Evolutionary conservation across 2,888 invertebrate genomes (phyloP).

Genomic region (Oxyteleia sp.): DNA sequence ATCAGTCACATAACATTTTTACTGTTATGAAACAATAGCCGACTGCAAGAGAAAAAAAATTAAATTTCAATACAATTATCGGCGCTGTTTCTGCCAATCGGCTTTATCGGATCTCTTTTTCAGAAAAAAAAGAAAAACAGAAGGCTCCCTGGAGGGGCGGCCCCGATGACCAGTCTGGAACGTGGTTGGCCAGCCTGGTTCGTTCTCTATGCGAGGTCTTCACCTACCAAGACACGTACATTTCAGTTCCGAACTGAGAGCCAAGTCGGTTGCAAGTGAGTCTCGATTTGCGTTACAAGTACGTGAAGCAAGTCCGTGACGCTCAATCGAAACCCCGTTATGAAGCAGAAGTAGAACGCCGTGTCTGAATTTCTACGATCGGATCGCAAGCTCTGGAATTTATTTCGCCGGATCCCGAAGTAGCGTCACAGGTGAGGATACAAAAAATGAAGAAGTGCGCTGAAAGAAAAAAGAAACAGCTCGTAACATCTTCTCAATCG

Average conservation of each 20-base stretch:
- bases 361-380: background rate
- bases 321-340: constrained; percentile 36
- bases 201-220: constrained; percentile 54
- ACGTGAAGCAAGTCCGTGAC: constrained; percentile 56
- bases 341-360: constrained; percentile 29
- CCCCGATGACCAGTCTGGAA: constrained; percentile 47
- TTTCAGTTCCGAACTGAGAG: constrained; percentile 65
- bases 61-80: background rate
- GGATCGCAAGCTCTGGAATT: too few species aligned
- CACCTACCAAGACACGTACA: constrained; percentile 54
- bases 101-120: background rate
- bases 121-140: constrained; percentile 4
- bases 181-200: constrained; percentile 63
- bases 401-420: background rate
- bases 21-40: background rate
- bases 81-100: background rate
- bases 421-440: background rate
- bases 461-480: background rate
- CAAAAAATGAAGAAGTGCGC: background rate
- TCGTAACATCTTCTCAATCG: too few species aligned
- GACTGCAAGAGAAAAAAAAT: background rate
- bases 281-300: constrained; percentile 45
- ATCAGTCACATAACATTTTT: constrained; percentile 19
- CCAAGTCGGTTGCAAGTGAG: constrained; percentile 58
- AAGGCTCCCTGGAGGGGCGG: constrained; percentile 15